Conservation (phyloP, 2,113 vertebrate genomes). For the Panthera uncia region DNA sequence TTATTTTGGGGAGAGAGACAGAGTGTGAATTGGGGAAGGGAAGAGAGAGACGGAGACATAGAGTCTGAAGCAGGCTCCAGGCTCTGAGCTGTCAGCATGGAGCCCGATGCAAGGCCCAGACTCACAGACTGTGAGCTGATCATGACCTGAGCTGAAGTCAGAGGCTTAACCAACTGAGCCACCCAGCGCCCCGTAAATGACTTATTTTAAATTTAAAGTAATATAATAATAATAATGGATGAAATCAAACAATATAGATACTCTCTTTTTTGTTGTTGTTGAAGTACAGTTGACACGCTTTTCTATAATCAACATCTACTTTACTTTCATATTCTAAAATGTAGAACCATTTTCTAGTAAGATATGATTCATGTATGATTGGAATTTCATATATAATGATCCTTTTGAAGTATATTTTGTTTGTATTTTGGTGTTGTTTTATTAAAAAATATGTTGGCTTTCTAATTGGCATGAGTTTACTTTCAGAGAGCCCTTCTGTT, state of each 20-base stretch:
- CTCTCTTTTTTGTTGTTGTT: not conserved
- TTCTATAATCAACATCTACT: not conserved
- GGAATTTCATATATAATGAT: not conserved
- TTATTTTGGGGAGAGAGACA: no score
- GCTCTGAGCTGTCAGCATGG: no score
- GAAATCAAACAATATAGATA: not conserved
- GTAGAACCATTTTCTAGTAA: not conserved
- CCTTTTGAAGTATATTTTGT: not conserved
- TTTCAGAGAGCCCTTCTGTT: not conserved
- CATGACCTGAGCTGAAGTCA: no score
- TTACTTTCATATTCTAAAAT: not conserved
- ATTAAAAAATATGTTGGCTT: not conserved
- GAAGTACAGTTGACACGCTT: not conserved
- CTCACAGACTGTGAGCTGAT: no score
- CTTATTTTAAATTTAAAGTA: not conserved
- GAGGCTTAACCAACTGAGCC: no score
- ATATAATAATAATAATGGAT: not conserved
- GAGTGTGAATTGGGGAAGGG: no score
- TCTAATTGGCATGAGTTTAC: not conserved
- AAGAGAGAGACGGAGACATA: no score
- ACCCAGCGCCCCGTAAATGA: not conserved
- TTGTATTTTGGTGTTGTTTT: not conserved
- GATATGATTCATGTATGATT: not conserved
- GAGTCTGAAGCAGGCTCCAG: no score
- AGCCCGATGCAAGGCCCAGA: no score